phyloP scores from a whole-genome alignment of 2,888 invertebrate genomes.

The Dastarcus helophoroides region DNA sequence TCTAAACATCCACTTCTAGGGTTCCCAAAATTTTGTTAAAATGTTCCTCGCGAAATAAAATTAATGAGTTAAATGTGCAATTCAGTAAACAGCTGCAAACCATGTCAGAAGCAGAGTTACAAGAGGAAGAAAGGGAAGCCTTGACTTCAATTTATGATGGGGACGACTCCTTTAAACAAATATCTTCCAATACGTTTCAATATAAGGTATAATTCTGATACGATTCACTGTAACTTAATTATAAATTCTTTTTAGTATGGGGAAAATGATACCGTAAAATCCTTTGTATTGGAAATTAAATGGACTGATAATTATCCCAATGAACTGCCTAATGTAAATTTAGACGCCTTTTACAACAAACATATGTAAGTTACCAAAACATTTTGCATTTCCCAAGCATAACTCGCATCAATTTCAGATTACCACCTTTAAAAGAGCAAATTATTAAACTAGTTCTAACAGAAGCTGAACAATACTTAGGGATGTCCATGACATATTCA shows the following conservation, averaged over 20 bases:
- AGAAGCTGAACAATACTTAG: conserved; percentile 74
- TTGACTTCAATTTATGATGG: conserved; percentile 90
- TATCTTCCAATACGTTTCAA: conserved; percentile 69
- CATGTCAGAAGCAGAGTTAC: conserved; percentile 55
- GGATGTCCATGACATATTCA: conserved; percentile 90
- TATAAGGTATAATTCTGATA: conserved; percentile 62
- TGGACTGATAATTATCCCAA: conserved; percentile 85
- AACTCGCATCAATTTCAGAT: conserved; percentile 41
- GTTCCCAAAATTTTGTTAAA: too few relatives aligned
- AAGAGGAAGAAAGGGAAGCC: conserved; percentile 83
- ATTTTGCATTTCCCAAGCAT: neutral
- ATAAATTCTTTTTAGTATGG: conserved; percentile 52
- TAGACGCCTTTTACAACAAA: conserved; percentile 90
- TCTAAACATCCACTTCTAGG: too few relatives aligned
- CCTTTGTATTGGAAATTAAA: conserved; percentile 76
- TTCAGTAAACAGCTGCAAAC: too few relatives aligned
- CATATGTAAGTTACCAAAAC: conserved; percentile 61
- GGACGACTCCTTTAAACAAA: conserved; percentile 73
- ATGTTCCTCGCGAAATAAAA: too few relatives aligned
- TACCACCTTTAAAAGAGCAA: conserved; percentile 57
- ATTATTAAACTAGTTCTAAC: conserved; percentile 48
- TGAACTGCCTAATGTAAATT: conserved; percentile 65
- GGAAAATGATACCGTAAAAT: conserved; percentile 63
- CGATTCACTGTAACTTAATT: conserved; percentile 1
- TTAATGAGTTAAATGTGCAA: too few relatives aligned